Evolutionary conservation across 2,888 invertebrate genomes (phyloP), one percentile per base, ranked within the genome.

Genomic region (Argyresthia goedartella): DNA sequence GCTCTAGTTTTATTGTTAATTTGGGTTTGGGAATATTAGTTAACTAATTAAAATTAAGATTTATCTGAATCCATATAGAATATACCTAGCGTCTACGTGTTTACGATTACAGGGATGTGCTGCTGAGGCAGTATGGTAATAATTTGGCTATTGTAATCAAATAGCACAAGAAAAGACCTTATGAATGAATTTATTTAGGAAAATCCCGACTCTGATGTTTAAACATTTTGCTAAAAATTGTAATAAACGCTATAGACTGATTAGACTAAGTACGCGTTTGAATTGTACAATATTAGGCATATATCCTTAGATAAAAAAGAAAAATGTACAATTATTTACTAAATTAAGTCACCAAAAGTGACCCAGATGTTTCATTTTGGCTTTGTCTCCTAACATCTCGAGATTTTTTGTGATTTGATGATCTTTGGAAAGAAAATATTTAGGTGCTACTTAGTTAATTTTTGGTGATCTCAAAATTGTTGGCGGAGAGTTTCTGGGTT

Each of bases 181-280:
- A 48, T 36, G 52, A 52, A 60, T 66, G 72, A 74, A 77, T 76
- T 78, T 79, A 75, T 75, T 77, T 69, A 71, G 69, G 64, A 71
- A 67, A 64, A 65, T 71, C 67, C 64, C 68, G 66, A 71, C 63
- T 64, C 64, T n/a, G 6, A 25, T 25, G 62, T 68, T 65, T 64
- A 65, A 68, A 69, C n/a, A 39, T 51, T 65, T 76, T 79, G 79
- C 78, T 81, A 81, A 85, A 39, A 84, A 80, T 74, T 49, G 62
- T 84, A 81, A 85, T 82, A 81, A 81, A 76, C 86, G 82, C 84
- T 85, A 85, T 86, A 86, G 86, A 86, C 86, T 86, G 86, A 86
- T 79, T 86, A 85, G 86, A 81, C 71, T 86, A 86, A 86, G 86
- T 67, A 72, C 76, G 79, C 81, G 74, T 80, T 75, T 44, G 69